These are phyloP conservation scores for Axis porcinus DNA, from an alignment of 2,113 vertebrate genomes.

Conservation along the genomic window DNA sequence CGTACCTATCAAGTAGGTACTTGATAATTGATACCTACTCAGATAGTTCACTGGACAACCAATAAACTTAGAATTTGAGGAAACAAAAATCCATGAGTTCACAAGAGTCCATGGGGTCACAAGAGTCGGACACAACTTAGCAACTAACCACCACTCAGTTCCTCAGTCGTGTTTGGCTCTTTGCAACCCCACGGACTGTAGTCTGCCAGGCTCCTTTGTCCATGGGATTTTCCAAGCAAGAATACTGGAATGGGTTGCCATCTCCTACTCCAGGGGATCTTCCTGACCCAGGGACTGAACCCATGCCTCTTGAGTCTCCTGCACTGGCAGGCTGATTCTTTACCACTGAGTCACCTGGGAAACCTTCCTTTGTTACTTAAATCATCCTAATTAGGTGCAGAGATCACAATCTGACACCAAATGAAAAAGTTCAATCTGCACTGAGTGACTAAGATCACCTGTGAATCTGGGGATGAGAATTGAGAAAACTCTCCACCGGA, in stretches of 20 bases:
- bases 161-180: background rate
- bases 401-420: background rate
- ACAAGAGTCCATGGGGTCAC: background rate
- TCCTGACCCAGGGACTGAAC: background rate
- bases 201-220: background rate
- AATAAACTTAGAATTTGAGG: background rate
- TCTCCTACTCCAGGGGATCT: background rate
- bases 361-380: background rate
- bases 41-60: background rate
- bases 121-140: fast-evolving
- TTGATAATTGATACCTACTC: background rate
- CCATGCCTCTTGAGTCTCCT: background rate
- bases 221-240: background rate
- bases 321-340: background rate
- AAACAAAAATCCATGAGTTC: background rate
- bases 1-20: background rate
- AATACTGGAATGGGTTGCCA: background rate
- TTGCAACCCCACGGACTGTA: background rate
- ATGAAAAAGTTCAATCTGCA: background rate
- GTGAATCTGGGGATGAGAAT: background rate
- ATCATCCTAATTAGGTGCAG: background rate
- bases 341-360: background rate
- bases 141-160: background rate
- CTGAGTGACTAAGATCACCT: background rate
- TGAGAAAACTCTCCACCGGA: background rate